Conservation (phyloP, 1,140 invertebrate genomes). For the Bombus fervidus region DNA sequence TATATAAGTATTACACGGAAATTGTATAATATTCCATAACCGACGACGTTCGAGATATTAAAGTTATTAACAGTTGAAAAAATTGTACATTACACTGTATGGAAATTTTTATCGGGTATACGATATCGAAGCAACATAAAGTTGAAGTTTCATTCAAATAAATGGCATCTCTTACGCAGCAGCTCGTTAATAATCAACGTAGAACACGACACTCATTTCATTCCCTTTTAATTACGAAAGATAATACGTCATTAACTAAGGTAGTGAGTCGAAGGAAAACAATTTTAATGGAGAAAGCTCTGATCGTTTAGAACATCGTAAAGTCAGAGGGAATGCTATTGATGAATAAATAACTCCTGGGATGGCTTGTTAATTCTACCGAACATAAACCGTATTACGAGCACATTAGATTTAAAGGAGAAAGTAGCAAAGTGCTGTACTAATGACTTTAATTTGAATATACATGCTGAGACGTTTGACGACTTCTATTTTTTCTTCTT, state of each 20-base stretch:
- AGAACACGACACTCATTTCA: neutral
- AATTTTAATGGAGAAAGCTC: neutral
- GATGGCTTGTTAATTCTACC: neutral
- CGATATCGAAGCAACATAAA: neutral
- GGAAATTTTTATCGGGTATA: neutral
- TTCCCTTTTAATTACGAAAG: neutral
- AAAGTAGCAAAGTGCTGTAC: neutral
- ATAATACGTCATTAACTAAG: neutral
- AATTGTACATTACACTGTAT: neutral
- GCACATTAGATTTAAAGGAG: neutral
- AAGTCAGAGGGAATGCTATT: neutral
- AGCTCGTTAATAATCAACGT: neutral
- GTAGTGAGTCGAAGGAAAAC: neutral
- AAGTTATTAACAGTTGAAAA: neutral
- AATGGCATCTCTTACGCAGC: neutral
- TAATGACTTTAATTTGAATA: neutral
- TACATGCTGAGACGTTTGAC: neutral
- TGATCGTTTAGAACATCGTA: neutral
- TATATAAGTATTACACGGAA: no score
- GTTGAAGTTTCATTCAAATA: neutral
- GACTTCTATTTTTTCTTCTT: neutral
- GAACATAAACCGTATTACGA: neutral
- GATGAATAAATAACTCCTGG: neutral
- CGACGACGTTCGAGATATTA: neutral
- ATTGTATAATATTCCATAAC: no score